Percentiles rank a stretch among this genome's conserved stretches.
These are phyloP conservation scores for Philonicus albiceps DNA, from an alignment of 2,888 invertebrate species.

Conservation along the genomic window DNA sequence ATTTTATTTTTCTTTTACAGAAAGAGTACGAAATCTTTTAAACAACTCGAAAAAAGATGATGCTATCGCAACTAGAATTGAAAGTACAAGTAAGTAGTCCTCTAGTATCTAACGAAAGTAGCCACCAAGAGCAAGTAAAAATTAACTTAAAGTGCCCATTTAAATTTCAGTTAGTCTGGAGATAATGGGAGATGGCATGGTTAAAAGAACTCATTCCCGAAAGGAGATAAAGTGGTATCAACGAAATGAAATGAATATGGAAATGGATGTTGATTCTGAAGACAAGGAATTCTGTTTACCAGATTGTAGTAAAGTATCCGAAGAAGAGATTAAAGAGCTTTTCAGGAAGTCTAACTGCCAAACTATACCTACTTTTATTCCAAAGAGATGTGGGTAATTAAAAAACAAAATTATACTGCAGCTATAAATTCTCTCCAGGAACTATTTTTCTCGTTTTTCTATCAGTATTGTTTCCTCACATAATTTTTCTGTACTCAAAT, in stretches of 20 bases:
- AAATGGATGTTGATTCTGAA: not conserved
- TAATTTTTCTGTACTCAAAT: too few relatives aligned
- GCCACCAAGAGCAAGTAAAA: not conserved
- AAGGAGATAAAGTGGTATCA: conserved; percentile 13
- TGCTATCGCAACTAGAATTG: not conserved
- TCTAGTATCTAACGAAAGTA: not conserved
- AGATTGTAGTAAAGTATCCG: not conserved
- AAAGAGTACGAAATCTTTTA: conserved; percentile 36
- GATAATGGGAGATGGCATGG: conserved; percentile 10
- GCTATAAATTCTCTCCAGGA: not conserved
- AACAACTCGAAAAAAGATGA: not conserved
- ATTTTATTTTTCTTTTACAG: conserved; percentile 2
- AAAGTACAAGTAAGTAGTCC: conserved; percentile 37
- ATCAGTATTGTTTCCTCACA: too few relatives aligned
- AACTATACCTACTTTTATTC: not conserved
- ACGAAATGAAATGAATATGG: not conserved
- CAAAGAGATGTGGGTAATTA: not conserved
- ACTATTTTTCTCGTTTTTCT: not conserved
- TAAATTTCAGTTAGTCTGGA: conserved; percentile 40
- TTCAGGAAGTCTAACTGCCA: not conserved
- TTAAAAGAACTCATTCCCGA: conserved; percentile 15
- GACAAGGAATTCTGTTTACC: not conserved
- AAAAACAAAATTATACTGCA: not conserved
- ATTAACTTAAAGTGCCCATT: not conserved
- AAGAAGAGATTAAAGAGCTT: not conserved